phyloP scores from a whole-genome alignment of 2,113 vertebrate species.

The Neomonachus schauinslandi region DNA sequence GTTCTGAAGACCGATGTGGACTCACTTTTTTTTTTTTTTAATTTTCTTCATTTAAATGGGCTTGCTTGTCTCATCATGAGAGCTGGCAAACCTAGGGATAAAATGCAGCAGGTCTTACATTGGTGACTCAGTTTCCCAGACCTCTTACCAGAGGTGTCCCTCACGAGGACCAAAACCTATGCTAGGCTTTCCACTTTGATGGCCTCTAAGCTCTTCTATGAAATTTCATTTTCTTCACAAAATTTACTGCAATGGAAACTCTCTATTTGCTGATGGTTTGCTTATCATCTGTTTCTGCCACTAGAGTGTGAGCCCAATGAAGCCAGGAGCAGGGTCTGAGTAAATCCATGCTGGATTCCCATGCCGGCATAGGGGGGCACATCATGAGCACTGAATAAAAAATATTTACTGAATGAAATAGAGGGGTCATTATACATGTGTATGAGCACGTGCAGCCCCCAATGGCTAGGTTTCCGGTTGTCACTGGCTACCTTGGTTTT shows the following conservation, averaged over 20 bases:
- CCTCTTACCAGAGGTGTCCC: background rate
- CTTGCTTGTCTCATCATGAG: background rate
- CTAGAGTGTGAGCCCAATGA: background rate
- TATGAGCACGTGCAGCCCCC: background rate
- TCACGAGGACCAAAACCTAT: fast-evolving
- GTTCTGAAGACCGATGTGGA: background rate
- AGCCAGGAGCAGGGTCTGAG: background rate
- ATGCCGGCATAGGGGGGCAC: background rate
- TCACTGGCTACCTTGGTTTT: background rate
- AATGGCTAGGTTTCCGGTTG: background rate
- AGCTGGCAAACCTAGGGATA: background rate
- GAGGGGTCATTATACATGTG: background rate
- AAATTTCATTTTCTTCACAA: background rate
- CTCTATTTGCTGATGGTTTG: background rate
- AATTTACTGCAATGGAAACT: background rate
- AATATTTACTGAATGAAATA: background rate
- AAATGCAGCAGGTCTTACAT: background rate
- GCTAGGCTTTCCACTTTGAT: background rate
- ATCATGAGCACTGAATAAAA: background rate
- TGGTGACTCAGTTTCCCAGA: background rate
- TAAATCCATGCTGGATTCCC: background rate
- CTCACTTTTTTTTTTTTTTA: background rate
- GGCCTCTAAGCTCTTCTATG: background rate
- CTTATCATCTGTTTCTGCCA: background rate
- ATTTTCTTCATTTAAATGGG: background rate